Conservation (phyloP, 2,888 invertebrate genomes). For the Oasisia sp. region DNA sequence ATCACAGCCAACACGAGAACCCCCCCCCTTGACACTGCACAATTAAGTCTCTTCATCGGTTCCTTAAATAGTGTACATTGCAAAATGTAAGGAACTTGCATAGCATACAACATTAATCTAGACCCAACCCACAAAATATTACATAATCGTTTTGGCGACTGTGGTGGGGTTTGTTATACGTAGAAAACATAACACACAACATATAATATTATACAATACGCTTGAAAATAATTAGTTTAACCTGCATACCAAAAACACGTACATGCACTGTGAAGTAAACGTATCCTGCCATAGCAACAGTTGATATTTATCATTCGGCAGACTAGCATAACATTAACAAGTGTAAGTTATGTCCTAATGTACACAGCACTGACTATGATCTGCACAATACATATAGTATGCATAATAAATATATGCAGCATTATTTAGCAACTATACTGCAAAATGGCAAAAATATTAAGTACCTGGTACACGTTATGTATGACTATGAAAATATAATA, state of each 20-base stretch:
- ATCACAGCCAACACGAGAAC: neutral
- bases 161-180: neutral
- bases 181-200: neutral
- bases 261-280: neutral
- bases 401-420: neutral
- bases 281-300: neutral
- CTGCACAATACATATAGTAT: neutral
- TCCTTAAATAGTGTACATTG: neutral
- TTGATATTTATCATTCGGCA: neutral
- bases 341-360: neutral
- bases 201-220: neutral
- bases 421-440: neutral
- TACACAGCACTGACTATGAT: no score
- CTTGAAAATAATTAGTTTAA: neutral
- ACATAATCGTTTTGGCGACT: neutral
- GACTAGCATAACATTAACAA: neutral
- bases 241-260: neutral
- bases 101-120: neutral
- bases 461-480: neutral
- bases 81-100: neutral
- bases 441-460: neutral
- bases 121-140: neutral
- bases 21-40: neutral
- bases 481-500: neutral
- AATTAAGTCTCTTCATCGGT: neutral